These are phyloP conservation scores for Empidonax alnorum DNA, from an alignment of 2,113 vertebrate species.

Conservation along the genomic window DNA sequence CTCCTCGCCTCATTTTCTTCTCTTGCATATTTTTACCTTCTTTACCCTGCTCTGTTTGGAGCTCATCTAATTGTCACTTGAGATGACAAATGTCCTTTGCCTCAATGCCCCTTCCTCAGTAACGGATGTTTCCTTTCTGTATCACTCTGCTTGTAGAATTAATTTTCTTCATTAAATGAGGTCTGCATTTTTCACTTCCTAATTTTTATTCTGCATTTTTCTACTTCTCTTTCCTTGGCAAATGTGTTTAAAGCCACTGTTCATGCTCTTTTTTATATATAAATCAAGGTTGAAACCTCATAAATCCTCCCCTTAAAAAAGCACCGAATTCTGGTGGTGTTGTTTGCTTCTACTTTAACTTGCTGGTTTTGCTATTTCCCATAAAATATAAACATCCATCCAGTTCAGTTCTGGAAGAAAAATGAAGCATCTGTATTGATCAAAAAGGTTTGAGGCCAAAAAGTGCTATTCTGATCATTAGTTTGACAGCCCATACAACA, in stretches of 20 bases:
- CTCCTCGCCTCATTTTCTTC: conserved; percentile 35
- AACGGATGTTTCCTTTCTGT: conserved; percentile 11
- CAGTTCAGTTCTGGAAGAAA: not conserved
- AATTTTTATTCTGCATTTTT: conserved; percentile 6
- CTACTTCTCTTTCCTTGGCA: not conserved
- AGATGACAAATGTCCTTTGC: conserved; percentile 44
- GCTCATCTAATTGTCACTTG: conserved; percentile 47
- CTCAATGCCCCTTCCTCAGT: not conserved
- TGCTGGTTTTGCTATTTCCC: not conserved
- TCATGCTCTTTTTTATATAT: not conserved
- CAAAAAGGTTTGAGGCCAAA: not conserved
- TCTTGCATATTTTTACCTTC: conserved; percentile 32
- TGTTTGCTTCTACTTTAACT: not conserved
- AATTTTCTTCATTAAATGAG: conserved; percentile 62
- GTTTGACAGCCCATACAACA: not conserved
- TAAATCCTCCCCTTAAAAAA: not conserved
- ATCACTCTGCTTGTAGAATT: conserved; percentile 29
- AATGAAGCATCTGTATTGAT: not conserved
- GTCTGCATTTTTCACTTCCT: conserved; percentile 43
- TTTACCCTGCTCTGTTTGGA: conserved; percentile 28
- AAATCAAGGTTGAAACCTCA: not conserved
- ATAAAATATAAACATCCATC: not conserved
- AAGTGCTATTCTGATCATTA: not conserved
- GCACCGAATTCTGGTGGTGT: not conserved
- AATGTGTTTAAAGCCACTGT: not conserved